phyloP scores from a whole-genome alignment of 2,113 vertebrate species.

The Cyanoramphus novaezelandiae region DNA sequence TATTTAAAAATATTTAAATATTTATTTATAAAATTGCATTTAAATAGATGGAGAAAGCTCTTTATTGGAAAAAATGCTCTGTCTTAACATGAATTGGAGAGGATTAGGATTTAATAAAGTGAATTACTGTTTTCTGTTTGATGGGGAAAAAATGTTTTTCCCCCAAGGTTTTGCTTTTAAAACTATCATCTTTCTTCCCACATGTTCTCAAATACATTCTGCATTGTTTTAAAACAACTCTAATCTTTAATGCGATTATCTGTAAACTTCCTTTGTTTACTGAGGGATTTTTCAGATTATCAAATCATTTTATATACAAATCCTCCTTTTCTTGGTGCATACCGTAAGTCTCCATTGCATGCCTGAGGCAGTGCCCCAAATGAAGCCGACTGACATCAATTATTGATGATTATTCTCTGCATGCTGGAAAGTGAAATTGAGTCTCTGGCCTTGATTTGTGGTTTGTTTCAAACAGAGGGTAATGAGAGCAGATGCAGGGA shows the following conservation, averaged over 20 bases:
- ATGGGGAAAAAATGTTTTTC: neutral
- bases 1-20: neutral
- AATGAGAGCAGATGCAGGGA: neutral
- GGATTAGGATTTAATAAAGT: constrained; percentile 30
- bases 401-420: constrained; percentile 7
- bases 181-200: constrained; percentile 1
- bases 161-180: neutral
- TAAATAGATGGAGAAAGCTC: neutral
- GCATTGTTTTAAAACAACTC: constrained; percentile 54
- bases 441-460: neutral
- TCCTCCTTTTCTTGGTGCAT: neutral
- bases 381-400: neutral
- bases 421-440: rapidly evolving
- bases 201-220: neutral
- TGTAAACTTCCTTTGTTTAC: constrained; percentile 51
- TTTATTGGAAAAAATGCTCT: neutral
- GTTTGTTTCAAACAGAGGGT: neutral
- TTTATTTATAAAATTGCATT: neutral
- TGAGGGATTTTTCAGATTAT: constrained; percentile 58
- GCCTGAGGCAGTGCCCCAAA: neutral
- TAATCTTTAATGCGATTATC: constrained; percentile 59
- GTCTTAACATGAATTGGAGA: neutral
- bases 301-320: constrained; percentile 24
- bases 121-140: constrained; percentile 8
- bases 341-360: neutral